phyloP scores from a whole-genome alignment of 2,888 invertebrate genomes.

The Gymnosoma rotundatum region DNA sequence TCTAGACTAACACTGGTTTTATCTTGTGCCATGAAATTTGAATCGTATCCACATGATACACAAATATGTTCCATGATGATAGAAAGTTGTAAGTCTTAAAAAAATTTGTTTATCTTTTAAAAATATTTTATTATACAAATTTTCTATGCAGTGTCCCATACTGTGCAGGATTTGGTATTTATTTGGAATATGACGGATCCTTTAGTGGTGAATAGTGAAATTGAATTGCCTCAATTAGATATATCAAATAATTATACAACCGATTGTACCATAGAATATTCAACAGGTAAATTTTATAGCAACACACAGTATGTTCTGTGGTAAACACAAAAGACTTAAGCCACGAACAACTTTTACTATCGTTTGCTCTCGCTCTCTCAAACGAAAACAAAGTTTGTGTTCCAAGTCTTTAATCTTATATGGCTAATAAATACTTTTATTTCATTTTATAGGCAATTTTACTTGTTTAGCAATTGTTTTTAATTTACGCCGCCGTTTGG shows the following conservation, averaged over 20 bases:
- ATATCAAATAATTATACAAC: conserved; percentile 94
- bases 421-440: neutral
- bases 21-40: conserved; percentile 97
- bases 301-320: neutral
- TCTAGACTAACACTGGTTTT: conserved; percentile 92
- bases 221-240: conserved; percentile 93
- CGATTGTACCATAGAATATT: conserved; percentile 95
- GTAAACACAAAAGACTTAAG: conserved; percentile 57
- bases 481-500: conserved; percentile 90
- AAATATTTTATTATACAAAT: neutral
- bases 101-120: neutral
- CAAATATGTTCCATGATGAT: conserved; percentile 97
- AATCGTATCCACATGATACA: conserved; percentile 96
- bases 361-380: neutral
- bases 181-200: conserved; percentile 96
- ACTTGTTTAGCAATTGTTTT: conserved; percentile 95
- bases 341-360: neutral
- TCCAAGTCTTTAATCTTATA: neutral
- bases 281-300: conserved; percentile 84
- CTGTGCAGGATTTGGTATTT: conserved; percentile 96
- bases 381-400: conserved; percentile 13
- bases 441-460: conserved; percentile 88
- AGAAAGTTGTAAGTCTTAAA: conserved; percentile 90
- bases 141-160: conserved; percentile 90
- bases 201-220: conserved; percentile 93